Conservation (phyloP, 1,140 invertebrate species). For the Nasonia vitripennis region DNA sequence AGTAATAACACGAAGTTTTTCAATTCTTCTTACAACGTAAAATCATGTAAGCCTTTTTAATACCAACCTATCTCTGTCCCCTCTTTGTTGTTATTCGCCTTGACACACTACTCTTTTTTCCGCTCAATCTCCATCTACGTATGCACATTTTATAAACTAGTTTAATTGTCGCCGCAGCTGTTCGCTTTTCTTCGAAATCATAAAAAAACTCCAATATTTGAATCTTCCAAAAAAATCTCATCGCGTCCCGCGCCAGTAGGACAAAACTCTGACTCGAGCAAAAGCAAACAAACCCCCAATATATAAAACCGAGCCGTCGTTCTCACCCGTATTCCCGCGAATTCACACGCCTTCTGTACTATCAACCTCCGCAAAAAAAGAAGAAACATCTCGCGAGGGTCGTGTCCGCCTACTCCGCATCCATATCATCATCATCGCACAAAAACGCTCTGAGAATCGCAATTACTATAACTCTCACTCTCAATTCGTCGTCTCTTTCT, state of each 20-base stretch:
- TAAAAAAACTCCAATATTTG: not conserved
- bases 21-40: too few relatives aligned
- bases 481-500: not conserved
- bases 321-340: not conserved
- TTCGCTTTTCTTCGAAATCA: not conserved
- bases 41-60: too few relatives aligned
- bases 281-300: not conserved
- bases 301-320: not conserved
- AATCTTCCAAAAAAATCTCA: not conserved
- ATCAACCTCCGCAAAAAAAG: not conserved
- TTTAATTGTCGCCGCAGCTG: not conserved
- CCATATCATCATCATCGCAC: not conserved
- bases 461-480: conserved; percentile 4
- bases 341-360: not conserved
- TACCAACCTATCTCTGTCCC: too few relatives aligned
- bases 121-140: not conserved
- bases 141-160: not conserved
- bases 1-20: too few relatives aligned
- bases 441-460: not conserved
- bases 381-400: not conserved
- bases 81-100: not conserved
- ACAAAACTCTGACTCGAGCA: not conserved
- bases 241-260: too few relatives aligned
- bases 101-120: not conserved
- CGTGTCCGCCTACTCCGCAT: not conserved